Base-by-base conservation (phyloP, 2,888 invertebrate genomes). In the Carabus problematicus region DNA sequence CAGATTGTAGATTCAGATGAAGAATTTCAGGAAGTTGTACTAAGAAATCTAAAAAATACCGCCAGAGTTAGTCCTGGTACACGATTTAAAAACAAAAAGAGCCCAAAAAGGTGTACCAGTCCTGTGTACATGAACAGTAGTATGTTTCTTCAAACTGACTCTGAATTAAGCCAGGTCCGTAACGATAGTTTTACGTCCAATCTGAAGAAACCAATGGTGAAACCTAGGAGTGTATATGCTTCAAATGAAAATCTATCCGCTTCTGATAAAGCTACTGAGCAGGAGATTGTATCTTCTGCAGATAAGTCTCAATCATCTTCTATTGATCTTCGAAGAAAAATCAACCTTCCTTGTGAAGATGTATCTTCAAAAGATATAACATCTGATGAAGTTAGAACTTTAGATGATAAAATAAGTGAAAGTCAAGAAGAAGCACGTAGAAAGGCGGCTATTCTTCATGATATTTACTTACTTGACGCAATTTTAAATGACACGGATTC, bases 381-480 rank as follows among this genome's bases (percentile, higher is more conserved):
- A 45, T 45, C 7, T 3, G 7, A 7, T 14, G n/a, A 45, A 49
- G 14, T 12, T 49, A 14, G 12, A 49, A 18, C 49, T 49, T n/a
- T 8, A 6, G 12, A 52, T 18, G 16, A 14, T 52, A 12, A 14
- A 45, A 41, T 43, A 60, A 45, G 29, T 6, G 6, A 6, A 29
- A 29, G 29, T 29, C 29, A 42, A 56, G 39, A 45, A n/a, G 42
- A 67, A 18, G 16, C 16, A 9, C 29, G 8, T 6, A 68, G 29
- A 55, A 61, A 56, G 39, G 61, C 52, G 39, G 62, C 39, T 14
- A 62, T 69, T 45, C 52, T 61, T 12, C 68, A 69, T 29, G 68
- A 69, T 69, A 39, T 69, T 39, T 45, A 69, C 43, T 39, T 69
- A 16, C 12, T 69, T n/a, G 68, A 69, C 1, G 68, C 61, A 43